These are phyloP conservation scores for Smittia sp. DNA, from an alignment of 2,888 invertebrate species.

Conservation along the genomic window DNA sequence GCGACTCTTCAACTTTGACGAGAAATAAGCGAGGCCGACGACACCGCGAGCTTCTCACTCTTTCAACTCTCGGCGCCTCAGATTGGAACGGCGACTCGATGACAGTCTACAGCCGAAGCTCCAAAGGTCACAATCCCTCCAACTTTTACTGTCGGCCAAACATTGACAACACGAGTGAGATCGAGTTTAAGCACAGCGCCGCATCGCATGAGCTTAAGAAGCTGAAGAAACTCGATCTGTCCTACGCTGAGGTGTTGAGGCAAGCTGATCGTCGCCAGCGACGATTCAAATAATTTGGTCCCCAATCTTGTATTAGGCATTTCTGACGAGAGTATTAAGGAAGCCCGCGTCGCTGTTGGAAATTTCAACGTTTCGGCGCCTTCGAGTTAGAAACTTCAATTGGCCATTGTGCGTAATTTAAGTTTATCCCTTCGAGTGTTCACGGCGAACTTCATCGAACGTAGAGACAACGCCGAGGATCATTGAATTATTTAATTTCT, in stretches of 20 bases:
- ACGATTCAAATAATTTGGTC: slow-evolving; percentile 3
- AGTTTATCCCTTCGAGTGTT: no score
- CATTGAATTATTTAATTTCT: no score
- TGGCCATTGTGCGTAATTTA: no score
- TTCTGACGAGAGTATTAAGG: no score
- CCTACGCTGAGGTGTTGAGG: slow-evolving; percentile 80
- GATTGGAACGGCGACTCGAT: slow-evolving; percentile 71
- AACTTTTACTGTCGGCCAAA: slow-evolving; percentile 45
- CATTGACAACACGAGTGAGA: slow-evolving; percentile 47
- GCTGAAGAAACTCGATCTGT: slow-evolving; percentile 74
- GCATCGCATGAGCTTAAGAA: slow-evolving; percentile 82
- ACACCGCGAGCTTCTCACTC: slow-evolving; percentile 2
- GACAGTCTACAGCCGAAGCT: slow-evolving; percentile 63
- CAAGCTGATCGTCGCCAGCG: slow-evolving; percentile 51
- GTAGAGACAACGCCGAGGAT: no score
- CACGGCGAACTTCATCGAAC: no score
- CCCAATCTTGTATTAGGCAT: no score
- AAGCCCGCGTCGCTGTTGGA: no score
- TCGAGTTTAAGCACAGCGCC: slow-evolving; percentile 63
- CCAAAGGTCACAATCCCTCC: slow-evolving; percentile 61
- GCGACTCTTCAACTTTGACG: background rate
- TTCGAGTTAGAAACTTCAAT: no score
- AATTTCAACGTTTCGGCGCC: no score
- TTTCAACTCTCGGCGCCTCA: slow-evolving; percentile 21
- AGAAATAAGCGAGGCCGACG: slow-evolving; percentile 23